A percentile compares a stretch with the other conserved stretches of the same genome.
Evolutionary conservation across 2,113 vertebrate species (phyloP).

Genomic region (Neotoma lepida): DNA sequence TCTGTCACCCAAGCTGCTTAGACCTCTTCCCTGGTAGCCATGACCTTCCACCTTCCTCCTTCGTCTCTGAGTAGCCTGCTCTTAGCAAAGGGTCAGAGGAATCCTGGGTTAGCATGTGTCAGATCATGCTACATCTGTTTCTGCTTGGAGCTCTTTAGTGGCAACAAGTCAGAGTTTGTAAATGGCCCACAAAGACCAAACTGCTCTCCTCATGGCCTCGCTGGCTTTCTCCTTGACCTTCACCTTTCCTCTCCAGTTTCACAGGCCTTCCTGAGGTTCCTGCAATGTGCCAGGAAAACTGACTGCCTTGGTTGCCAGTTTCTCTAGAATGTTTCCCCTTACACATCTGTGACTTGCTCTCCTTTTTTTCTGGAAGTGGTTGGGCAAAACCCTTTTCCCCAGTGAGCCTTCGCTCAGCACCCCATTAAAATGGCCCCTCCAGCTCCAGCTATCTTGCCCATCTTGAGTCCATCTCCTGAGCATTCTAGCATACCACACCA

Average conservation of each 20-base stretch:
- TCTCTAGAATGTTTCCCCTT: background rate
- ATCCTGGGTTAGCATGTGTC: background rate
- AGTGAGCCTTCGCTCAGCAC: background rate
- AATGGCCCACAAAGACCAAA: background rate
- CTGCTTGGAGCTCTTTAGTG: background rate
- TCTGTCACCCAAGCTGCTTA: background rate
- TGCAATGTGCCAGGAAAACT: background rate
- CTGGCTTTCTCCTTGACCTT: background rate
- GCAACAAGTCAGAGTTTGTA: constrained; percentile 2
- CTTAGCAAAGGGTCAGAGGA: background rate
- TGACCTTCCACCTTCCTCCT: background rate
- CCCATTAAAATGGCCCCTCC: background rate
- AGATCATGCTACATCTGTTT: background rate
- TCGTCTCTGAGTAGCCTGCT: background rate
- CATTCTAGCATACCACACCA: background rate
- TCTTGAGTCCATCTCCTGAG: background rate
- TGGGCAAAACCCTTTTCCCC: background rate
- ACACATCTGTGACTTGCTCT: background rate
- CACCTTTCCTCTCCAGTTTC: background rate
- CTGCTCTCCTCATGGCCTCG: background rate
- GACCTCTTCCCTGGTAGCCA: too few relatives aligned
- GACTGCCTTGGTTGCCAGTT: background rate
- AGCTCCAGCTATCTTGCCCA: background rate
- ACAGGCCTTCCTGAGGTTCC: background rate
- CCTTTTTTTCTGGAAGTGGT: background rate